Conservation (phyloP, 1,140 invertebrate species). For the Anoplolepis gracilipes region DNA sequence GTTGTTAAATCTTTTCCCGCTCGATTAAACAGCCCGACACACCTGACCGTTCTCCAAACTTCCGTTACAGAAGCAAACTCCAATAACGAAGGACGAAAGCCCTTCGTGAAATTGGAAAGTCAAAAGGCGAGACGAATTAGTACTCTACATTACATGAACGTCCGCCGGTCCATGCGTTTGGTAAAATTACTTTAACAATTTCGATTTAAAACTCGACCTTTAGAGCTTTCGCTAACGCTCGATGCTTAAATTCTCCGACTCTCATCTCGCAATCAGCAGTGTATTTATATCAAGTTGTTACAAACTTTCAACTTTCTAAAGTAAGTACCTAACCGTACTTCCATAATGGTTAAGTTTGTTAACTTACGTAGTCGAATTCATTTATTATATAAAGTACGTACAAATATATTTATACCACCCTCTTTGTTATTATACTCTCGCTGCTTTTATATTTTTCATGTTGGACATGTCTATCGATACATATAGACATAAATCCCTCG, state of each 20-base stretch:
- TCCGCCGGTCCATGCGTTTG: constrained; percentile 12
- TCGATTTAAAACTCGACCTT: constrained; percentile 47
- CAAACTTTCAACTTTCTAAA: constrained; percentile 40
- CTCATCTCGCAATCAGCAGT: constrained; percentile 14
- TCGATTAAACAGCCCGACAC: constrained; percentile 64
- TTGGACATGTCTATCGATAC: background rate
- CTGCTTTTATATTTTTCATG: background rate
- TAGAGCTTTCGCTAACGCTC: constrained; percentile 6
- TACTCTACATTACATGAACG: constrained; percentile 9
- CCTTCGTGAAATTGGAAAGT: constrained; percentile 16
- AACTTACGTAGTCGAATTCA: background rate
- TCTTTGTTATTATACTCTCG: constrained; percentile 4
- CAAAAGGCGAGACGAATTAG: constrained; percentile 31
- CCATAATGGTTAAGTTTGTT: constrained; percentile 8
- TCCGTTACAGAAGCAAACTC: constrained; percentile 63
- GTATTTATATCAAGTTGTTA: background rate
- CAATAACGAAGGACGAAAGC: constrained; percentile 31
- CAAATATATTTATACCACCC: constrained; percentile 5
- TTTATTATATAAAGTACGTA: constrained; percentile 16
- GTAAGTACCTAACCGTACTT: constrained; percentile 15
- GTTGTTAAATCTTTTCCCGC: constrained; percentile 53
- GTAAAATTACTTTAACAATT: constrained; percentile 15
- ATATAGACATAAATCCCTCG: background rate
- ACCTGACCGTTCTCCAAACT: constrained; percentile 35
- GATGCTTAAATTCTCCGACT: background rate